phyloP scores from a whole-genome alignment of 2,888 invertebrate species.

The Drosophila suboccidentalis region DNA sequence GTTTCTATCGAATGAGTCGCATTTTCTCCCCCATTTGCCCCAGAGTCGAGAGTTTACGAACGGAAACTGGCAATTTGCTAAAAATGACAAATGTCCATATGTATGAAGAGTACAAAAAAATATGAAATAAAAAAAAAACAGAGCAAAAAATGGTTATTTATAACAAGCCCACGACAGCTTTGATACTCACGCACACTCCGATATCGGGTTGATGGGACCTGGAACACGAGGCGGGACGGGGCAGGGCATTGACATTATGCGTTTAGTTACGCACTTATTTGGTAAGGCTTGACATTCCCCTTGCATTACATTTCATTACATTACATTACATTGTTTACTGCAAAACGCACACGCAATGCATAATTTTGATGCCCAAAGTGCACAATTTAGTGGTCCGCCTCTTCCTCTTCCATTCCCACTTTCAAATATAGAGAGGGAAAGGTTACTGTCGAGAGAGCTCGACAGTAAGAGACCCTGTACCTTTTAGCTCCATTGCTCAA shows the following conservation, averaged over 20 bases:
- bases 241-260: slow-evolving; percentile 68
- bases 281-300: slow-evolving; percentile 23
- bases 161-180: slow-evolving; percentile 17
- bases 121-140: neutral
- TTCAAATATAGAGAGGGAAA: neutral
- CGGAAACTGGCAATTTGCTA: slow-evolving; percentile 79
- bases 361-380: slow-evolving; percentile 66
- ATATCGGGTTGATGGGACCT: neutral
- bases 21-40: slow-evolving; percentile 60
- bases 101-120: slow-evolving; percentile 7
- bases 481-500: neutral
- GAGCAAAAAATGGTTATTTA: slow-evolving; percentile 18
- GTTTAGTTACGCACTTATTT: slow-evolving; percentile 78
- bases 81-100: slow-evolving; percentile 48
- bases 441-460: neutral
- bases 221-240: neutral
- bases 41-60: slow-evolving; percentile 48
- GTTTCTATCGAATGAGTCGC: slow-evolving; percentile 50
- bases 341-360: slow-evolving; percentile 65
- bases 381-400: slow-evolving; percentile 58
- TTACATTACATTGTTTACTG: slow-evolving; percentile 46
- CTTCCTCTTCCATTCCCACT: slow-evolving; percentile 1
- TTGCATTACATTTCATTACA: slow-evolving; percentile 60
- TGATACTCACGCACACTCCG: slow-evolving; percentile 51
- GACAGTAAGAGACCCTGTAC: neutral